phyloP scores from a whole-genome alignment of 2,888 invertebrate species.

The Helicoverpa assulta region DNA sequence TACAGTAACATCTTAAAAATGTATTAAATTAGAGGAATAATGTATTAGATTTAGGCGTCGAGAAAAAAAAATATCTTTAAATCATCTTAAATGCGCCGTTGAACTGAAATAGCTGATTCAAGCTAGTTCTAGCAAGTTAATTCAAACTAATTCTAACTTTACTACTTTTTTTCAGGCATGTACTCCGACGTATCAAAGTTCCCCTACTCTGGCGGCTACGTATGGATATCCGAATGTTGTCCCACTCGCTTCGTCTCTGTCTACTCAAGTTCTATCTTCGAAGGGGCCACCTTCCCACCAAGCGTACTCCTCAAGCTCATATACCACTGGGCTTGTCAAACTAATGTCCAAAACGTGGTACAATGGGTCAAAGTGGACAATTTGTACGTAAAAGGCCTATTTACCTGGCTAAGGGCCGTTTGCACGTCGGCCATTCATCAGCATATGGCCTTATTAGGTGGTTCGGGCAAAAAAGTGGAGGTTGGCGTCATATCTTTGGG shows the following conservation, averaged over 20 bases:
- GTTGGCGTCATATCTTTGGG: slow-evolving; percentile 97
- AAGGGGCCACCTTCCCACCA: slow-evolving; percentile 95
- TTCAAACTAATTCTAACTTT: slow-evolving; percentile 2
- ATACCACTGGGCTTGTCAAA: slow-evolving; percentile 98
- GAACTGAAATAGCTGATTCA: no score
- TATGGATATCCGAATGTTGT: slow-evolving; percentile 97
- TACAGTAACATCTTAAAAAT: no score
- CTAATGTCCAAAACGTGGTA: slow-evolving; percentile 96
- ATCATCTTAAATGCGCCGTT: no score
- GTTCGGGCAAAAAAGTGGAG: slow-evolving; percentile 92
- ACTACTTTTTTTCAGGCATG: slow-evolving; percentile 92
- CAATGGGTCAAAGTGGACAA: slow-evolving; percentile 95
- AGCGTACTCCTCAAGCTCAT: slow-evolving; percentile 95
- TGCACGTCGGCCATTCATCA: slow-evolving; percentile 95
- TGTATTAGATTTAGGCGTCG: no score
- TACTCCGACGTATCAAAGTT: slow-evolving; percentile 96
- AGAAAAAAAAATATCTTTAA: no score
- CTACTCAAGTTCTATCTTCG: slow-evolving; percentile 96
- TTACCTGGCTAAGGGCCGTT: slow-evolving; percentile 91
- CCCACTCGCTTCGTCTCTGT: slow-evolving; percentile 96
- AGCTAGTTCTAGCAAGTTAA: no score
- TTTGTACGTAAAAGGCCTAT: slow-evolving; percentile 91
- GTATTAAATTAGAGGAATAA: no score
- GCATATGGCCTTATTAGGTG: slow-evolving; percentile 93
- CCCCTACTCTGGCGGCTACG: slow-evolving; percentile 96